Conservation (phyloP, 2,888 invertebrate species). For the Rotaria magnacalcarata region DNA sequence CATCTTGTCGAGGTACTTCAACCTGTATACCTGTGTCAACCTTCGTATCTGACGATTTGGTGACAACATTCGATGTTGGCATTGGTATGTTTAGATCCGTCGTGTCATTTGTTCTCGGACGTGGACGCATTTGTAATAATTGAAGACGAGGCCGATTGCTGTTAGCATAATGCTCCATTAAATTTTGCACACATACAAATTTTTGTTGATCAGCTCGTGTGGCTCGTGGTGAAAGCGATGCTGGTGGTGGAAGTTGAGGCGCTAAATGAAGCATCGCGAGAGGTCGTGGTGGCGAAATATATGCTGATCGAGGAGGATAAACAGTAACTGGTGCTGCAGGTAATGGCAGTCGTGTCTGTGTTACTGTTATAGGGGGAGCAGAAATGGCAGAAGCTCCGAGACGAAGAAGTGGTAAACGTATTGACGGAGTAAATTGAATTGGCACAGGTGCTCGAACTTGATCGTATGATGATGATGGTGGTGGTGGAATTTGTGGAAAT, state of each 20-base stretch:
- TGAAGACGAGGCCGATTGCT: background rate
- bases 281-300: background rate
- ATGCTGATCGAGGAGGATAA: background rate
- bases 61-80: background rate
- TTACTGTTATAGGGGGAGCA: background rate
- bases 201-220: slow-evolving; percentile 3
- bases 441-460: background rate
- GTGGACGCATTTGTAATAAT: slow-evolving; percentile 28
- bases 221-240: background rate
- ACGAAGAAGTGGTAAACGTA: slow-evolving; percentile 28
- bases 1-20: slow-evolving; percentile 24
- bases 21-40: background rate
- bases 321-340: background rate
- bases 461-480: background rate
- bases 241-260: background rate
- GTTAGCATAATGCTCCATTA: background rate
- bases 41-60: background rate
- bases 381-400: background rate
- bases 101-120: background rate
- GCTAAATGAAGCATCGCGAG: slow-evolving; percentile 2
- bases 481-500: background rate
- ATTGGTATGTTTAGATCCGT: background rate
- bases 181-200: background rate
- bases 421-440: background rate
- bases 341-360: background rate